Evolutionary conservation across 2,888 invertebrate genomes (phyloP).

Genomic region (Megastigmus dorsalis): DNA sequence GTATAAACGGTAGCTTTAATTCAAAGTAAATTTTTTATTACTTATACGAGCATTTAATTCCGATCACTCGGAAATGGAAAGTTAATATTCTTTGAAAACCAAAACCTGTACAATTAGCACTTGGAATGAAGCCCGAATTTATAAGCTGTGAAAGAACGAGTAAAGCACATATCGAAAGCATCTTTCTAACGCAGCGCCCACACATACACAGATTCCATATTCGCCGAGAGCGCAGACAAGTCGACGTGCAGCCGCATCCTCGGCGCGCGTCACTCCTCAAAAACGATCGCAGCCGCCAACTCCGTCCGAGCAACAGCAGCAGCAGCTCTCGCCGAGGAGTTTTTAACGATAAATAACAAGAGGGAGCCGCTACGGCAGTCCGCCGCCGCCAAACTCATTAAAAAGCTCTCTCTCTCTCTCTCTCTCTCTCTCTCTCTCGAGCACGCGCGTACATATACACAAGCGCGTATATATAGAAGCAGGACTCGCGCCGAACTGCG

Average conservation of each 20-base stretch:
- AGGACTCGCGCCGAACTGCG: too few relatives aligned
- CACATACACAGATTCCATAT: neutral
- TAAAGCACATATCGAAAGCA: too few relatives aligned
- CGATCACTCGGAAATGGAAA: too few relatives aligned
- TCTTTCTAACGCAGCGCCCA: too few relatives aligned
- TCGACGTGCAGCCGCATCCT: too few relatives aligned
- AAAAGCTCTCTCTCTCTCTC: neutral
- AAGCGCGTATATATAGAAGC: too few relatives aligned
- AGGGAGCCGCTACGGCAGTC: neutral
- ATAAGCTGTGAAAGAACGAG: too few relatives aligned
- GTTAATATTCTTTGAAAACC: neutral
- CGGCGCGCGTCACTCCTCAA: neutral
- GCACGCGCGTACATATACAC: neutral
- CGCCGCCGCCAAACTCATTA: slow-evolving; percentile 13
- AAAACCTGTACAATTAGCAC: neutral
- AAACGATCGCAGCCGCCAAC: neutral
- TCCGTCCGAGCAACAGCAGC: neutral
- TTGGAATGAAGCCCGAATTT: too few relatives aligned
- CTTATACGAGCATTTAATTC: too few relatives aligned
- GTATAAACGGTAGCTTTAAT: too few relatives aligned
- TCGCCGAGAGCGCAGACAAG: too few relatives aligned
- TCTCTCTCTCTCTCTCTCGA: neutral
- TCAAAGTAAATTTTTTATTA: too few relatives aligned
- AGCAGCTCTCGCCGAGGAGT: neutral
- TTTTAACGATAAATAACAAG: slow-evolving; percentile 37